Percentiles rank a stretch among this genome's conserved stretches.
Evolutionary conservation across 1,140 invertebrate genomes (phyloP).

Genomic region (Drosophila lowei): DNA sequence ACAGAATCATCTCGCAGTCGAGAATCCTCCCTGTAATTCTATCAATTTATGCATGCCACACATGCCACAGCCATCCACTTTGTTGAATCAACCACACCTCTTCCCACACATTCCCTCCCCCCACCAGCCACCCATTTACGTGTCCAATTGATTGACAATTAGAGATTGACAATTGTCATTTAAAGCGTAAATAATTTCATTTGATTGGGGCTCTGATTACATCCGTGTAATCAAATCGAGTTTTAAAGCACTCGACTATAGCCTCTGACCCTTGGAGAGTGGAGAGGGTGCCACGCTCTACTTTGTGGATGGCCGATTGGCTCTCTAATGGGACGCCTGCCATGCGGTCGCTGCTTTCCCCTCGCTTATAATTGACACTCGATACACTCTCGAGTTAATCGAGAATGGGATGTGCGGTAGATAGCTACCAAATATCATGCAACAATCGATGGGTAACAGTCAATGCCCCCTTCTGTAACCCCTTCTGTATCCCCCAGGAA

Average conservation of each 20-base stretch:
- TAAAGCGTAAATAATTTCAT: constrained; percentile 33
- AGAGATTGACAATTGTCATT: constrained; percentile 46
- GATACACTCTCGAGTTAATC: no score
- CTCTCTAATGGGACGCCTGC: no score
- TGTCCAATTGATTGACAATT: constrained; percentile 52
- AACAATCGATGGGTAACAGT: no score
- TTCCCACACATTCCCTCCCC: no score
- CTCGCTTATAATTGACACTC: no score
- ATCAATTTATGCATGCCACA: constrained; percentile 42
- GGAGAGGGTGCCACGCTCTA: not conserved
- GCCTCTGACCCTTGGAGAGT: not conserved
- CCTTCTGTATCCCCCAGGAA: no score
- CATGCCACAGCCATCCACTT: not conserved
- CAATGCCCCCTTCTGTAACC: no score
- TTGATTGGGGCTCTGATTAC: constrained; percentile 21
- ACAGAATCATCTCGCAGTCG: constrained; percentile 15
- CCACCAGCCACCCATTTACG: not conserved
- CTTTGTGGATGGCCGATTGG: not conserved
- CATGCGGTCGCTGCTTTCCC: no score
- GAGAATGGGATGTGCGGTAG: no score
- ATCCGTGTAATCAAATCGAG: not conserved
- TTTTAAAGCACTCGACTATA: not conserved
- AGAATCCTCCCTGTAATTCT: constrained; percentile 17
- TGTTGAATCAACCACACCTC: not conserved
- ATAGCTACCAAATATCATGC: no score